A percentile compares a stretch with the other conserved stretches of the same genome.
Evolutionary conservation across 53 echinoderm and acorn worm genomes (phyloP).

Genomic region (Paracentrotus lividus): DNA sequence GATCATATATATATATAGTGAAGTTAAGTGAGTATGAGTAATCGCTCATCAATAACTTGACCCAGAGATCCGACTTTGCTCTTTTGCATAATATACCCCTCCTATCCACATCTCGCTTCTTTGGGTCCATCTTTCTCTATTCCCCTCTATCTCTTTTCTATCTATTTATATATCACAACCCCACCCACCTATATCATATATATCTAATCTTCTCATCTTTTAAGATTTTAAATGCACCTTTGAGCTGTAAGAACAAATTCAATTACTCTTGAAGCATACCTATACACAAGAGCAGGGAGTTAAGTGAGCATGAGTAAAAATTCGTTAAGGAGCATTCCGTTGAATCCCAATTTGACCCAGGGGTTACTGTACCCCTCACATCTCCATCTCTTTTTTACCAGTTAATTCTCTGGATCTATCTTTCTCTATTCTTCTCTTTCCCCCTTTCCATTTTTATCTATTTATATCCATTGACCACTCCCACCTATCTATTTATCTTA

Average conservation of each 20-base stretch:
- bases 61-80: too few relatives aligned
- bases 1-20: background rate
- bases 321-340: background rate
- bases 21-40: slow-evolving; percentile 41
- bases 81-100: too few relatives aligned
- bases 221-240: background rate
- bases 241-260: background rate
- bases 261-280: background rate
- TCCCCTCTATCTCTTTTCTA: background rate
- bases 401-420: background rate
- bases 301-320: background rate
- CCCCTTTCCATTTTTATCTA: background rate
- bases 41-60: too few relatives aligned
- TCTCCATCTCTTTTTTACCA: background rate
- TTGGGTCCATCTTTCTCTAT: background rate
- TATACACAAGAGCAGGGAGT: background rate
- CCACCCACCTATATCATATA: background rate
- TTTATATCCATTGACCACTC: background rate
- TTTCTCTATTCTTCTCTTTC: background rate
- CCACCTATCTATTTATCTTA: background rate
- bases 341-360: too few relatives aligned
- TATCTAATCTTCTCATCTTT: background rate
- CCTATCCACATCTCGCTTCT: too few relatives aligned
- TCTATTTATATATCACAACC: background rate
- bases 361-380: too few relatives aligned